Evolutionary conservation across 2,888 invertebrate species (phyloP).

Genomic region (Agrochola lychnidis): DNA sequence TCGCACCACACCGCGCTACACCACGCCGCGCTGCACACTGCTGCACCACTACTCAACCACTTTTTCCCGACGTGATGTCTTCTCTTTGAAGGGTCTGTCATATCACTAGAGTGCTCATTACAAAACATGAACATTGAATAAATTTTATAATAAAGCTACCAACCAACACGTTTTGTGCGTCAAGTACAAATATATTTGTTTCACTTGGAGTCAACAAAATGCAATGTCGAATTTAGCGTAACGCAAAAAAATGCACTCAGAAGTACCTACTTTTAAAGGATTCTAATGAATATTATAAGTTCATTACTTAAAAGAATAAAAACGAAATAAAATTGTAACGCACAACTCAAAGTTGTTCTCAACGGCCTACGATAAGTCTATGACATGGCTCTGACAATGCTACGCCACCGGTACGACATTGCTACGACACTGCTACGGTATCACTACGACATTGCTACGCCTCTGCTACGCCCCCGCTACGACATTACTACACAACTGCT

Average conservation of each 20-base stretch:
- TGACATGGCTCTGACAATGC: no score
- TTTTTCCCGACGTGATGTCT: conserved; percentile 1
- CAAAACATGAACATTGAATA: background rate
- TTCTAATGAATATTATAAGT: background rate
- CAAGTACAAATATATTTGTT: background rate
- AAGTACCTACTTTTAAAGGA: background rate
- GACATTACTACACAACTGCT: background rate
- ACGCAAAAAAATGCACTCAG: background rate
- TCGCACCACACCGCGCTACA: conserved; percentile 1
- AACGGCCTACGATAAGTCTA: background rate
- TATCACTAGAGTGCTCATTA: background rate
- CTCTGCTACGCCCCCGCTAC: background rate
- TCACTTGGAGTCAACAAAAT: background rate
- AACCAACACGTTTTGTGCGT: background rate
- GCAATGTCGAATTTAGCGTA: background rate
- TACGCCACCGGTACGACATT: background rate
- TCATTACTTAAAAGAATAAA: background rate
- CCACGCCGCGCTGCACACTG: conserved; percentile 9
- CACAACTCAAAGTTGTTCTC: background rate
- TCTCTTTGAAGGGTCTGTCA: background rate
- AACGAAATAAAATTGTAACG: background rate
- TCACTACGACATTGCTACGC: background rate
- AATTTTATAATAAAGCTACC: background rate
- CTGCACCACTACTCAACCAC: conserved; percentile 15
- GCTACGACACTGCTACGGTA: background rate